These are phyloP conservation scores for Channallabes apus DNA, from an alignment of 2,797 vertebrate species.

Conservation along the genomic window DNA sequence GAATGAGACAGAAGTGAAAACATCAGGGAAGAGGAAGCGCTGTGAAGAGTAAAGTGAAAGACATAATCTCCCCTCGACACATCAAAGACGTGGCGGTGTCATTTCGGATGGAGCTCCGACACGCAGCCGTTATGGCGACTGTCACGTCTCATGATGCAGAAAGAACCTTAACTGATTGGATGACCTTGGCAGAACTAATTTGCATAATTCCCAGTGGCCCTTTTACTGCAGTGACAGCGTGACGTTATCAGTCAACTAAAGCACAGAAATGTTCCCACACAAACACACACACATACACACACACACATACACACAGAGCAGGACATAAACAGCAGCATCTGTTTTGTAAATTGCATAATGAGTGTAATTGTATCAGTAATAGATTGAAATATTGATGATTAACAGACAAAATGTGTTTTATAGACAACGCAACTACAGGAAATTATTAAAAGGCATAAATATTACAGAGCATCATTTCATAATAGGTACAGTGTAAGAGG, in stretches of 20 bases:
- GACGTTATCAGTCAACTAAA: conserved; percentile 24
- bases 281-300: not conserved
- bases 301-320: not conserved
- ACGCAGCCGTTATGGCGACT: conserved; percentile 60
- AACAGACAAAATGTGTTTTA: not conserved
- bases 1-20: not conserved
- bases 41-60: not conserved
- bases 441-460: not conserved
- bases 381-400: not conserved
- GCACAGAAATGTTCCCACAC: not conserved
- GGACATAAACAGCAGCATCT: not conserved
- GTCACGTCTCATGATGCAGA: conserved; percentile 62
- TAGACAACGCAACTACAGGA: not conserved
- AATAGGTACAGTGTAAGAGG: not conserved
- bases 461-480: not conserved
- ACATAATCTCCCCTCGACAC: not conserved
- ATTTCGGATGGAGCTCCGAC: conserved; percentile 2
- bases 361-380: not conserved
- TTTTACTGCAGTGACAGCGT: conserved; percentile 33
- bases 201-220: conserved; percentile 64
- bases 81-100: not conserved
- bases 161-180: conserved; percentile 60
- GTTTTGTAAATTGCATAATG: not conserved
- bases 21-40: not conserved
- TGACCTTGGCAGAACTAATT: conserved; percentile 71